Base-by-base conservation (phyloP, 2,113 vertebrate species). In the Lophius piscatorius region DNA sequence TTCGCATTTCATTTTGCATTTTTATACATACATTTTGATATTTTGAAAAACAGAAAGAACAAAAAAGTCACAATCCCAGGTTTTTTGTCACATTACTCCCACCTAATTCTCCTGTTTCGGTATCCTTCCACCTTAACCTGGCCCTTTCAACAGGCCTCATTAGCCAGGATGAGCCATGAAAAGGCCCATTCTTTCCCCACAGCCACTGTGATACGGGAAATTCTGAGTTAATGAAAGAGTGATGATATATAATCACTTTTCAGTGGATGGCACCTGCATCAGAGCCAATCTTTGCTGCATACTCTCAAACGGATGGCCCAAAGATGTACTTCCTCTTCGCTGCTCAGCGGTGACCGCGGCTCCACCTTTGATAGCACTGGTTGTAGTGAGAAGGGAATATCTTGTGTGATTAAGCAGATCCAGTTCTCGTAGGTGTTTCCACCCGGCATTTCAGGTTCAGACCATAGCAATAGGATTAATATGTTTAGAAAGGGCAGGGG, bases 161-260 rank as follows among this genome's bases (percentile, higher is more conserved):
- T 84, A 85, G 83, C 55, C 49, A 41, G 40, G 73, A 39, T 31
- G 51, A 22, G 45, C 6, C 10, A 78, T 85, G 85, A 91, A 89
- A 87, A 84, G 82, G 52, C 1, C 72, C 74, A 80, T 90, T 90
- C 81, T 86, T 89, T 51, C 70, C 41, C 13, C 83, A 66, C 45
- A 47, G 70, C 62, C 78, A 79, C 50, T 3, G 21, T 55, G 73
- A 87, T 77, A 80, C 74, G 41, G 57, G 68, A 79, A 86, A 82
- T 76, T 57, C 76, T 48, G 68, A 73, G 46, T 83, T 87, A 91
- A 90, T 88, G 86, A 92, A 87, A 80, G 81, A 86, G 88, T 85
- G 88, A 88, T 90, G 90, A 91, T 84, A 88, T 86, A 76, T 81
- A 82, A 76, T 75, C 81, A 78, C 78, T 72, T 83, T 86, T 69